phyloP scores from a whole-genome alignment of 1,140 invertebrate species.

The Drosophila takahashii region DNA sequence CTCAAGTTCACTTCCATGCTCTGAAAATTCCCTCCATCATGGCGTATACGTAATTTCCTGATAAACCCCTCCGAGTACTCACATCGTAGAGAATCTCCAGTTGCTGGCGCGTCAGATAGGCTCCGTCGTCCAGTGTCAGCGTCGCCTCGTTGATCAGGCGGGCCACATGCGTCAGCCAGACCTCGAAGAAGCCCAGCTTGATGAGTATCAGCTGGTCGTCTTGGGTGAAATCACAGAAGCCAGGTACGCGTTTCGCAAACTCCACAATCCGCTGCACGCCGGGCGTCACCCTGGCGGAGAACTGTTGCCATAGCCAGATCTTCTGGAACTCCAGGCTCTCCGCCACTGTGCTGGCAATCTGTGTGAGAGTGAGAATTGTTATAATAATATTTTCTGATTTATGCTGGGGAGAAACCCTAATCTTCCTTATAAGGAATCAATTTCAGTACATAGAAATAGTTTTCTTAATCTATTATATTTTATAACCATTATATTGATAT shows the following conservation, averaged over 20 bases:
- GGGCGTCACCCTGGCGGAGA: slow-evolving; percentile 92
- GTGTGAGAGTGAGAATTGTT: slow-evolving; percentile 15
- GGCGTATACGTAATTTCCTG: background rate
- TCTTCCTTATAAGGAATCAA: too few species aligned
- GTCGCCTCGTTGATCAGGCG: slow-evolving; percentile 92
- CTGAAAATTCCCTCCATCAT: background rate
- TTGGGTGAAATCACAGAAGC: slow-evolving; percentile 94
- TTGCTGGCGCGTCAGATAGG: slow-evolving; percentile 93
- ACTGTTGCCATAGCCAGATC: slow-evolving; percentile 91
- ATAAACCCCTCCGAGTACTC: slow-evolving; percentile 85
- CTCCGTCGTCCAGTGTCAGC: slow-evolving; percentile 97
- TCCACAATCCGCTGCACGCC: slow-evolving; percentile 96
- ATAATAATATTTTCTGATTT: background rate
- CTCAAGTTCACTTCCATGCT: too few species aligned
- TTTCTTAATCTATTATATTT: too few species aligned
- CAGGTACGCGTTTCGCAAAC: slow-evolving; percentile 96
- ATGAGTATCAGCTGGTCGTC: slow-evolving; percentile 97
- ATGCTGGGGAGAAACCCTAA: too few species aligned
- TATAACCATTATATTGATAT: too few species aligned
- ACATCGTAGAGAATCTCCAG: slow-evolving; percentile 97
- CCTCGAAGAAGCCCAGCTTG: slow-evolving; percentile 98
- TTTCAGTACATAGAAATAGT: too few species aligned
- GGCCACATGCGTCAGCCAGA: slow-evolving; percentile 95
- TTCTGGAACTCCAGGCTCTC: slow-evolving; percentile 89
- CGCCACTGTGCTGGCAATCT: slow-evolving; percentile 87